phyloP scores from a whole-genome alignment of 1,140 invertebrate genomes.

The Bursaphelenchus mucronatus region DNA sequence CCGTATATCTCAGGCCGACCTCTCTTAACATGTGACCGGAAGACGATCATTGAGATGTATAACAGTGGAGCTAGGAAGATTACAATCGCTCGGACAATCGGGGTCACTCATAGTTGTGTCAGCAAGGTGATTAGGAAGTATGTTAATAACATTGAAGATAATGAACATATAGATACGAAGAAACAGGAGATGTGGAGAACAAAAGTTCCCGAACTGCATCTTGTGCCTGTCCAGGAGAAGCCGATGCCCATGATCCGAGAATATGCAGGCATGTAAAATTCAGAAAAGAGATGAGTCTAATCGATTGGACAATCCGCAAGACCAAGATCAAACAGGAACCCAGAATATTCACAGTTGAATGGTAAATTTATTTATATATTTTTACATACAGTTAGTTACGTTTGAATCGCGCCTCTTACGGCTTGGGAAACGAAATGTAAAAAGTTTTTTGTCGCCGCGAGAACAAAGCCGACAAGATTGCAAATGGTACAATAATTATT shows the following conservation, averaged over 20 bases:
- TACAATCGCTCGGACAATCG: slow-evolving; percentile 26
- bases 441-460: too few relatives aligned
- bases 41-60: slow-evolving; percentile 28
- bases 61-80: slow-evolving; percentile 27
- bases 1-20: slow-evolving; percentile 32
- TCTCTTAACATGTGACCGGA: slow-evolving; percentile 27
- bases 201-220: slow-evolving; percentile 26
- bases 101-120: slow-evolving; percentile 27
- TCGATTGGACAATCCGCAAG: background rate
- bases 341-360: slow-evolving; percentile 19
- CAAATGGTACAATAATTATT: too few relatives aligned
- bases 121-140: slow-evolving; percentile 15
- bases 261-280: slow-evolving; percentile 31
- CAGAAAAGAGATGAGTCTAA: background rate
- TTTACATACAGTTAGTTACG: slow-evolving; percentile 1
- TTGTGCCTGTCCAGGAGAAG: slow-evolving; percentile 29
- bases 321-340: background rate
- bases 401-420: too few relatives aligned
- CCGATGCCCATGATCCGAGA: slow-evolving; percentile 31
- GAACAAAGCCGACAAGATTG: too few relatives aligned
- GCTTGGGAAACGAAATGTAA: too few relatives aligned
- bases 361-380: slow-evolving; percentile 5
- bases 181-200: slow-evolving; percentile 27
- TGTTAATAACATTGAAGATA: slow-evolving; percentile 6
- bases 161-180: slow-evolving; percentile 32